Evolutionary conservation across 1,140 invertebrate genomes (phyloP), one percentile per base, ranked within the genome.

Genomic region (Myzus persicae): DNA sequence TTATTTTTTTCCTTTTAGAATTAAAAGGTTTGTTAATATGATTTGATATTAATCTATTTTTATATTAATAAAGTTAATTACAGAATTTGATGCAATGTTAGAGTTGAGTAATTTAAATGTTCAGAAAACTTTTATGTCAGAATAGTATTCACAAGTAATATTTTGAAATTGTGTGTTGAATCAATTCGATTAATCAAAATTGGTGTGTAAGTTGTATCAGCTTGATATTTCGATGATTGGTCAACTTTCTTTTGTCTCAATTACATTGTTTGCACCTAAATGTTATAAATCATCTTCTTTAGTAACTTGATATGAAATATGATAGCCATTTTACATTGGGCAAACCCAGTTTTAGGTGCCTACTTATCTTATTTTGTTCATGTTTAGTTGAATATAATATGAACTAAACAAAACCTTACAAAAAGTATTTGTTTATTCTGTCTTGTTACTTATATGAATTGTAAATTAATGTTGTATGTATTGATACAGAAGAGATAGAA

Each of bases 401-500:
- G 24, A 51, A 51, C 48, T 51, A 51, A 51, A 51, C 20, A 51
- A 51, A 48, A 51, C 20, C 20, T 51, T 51, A 20, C 20, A 51
- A 51, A 51, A 48, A 48, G 9, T 20, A 51, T 51, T 51, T 51
- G 20, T 51, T 51, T 67, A 31, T 67, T 84, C 36, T 38, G 22
- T 26, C 36, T 24, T 84, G 7, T n/a, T 36, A 20, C 20, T n/a
- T 46, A 87, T 88, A 88, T 3, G 7, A 44, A 51, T 89, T 26
- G 22, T 54, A 54, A 42, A 38, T 67, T 67, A 59, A 67, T 42
- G 20, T 8, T 67, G 22, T 42, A 42, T 90, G 22, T 40, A 90
- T 42, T 90, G 36, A 67, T 51, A 26, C 46, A 93, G 54, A 54
- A 90, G 92, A 26, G 51, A 94, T 22, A 84, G n/a, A 54, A 81